phyloP scores from a whole-genome alignment of 1,140 invertebrate species.

The Aphelenchoides fujianensis region DNA sequence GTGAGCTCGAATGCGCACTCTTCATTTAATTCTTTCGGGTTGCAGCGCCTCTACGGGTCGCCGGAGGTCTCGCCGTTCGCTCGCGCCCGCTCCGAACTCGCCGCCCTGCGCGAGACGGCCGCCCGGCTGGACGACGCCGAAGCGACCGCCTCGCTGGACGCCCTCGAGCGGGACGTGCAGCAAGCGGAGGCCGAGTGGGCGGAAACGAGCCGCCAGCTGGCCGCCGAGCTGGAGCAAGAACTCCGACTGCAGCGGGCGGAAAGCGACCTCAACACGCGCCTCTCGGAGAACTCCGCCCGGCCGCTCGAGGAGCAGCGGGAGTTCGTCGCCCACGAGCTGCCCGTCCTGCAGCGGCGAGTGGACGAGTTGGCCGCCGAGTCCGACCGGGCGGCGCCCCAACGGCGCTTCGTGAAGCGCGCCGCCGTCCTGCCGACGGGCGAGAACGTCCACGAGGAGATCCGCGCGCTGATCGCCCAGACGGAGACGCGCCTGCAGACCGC shows the following conservation, averaged over 20 bases:
- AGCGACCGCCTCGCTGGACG: not conserved
- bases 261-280: not conserved
- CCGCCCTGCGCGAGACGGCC: not conserved
- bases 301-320: not conserved
- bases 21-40: too few relatives aligned
- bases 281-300: not conserved
- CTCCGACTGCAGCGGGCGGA: not conserved
- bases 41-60: not conserved
- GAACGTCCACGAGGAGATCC: not conserved
- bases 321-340: not conserved
- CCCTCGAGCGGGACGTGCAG: not conserved
- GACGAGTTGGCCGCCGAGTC: not conserved
- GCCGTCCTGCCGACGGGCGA: not conserved
- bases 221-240: not conserved
- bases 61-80: not conserved
- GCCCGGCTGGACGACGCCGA: not conserved
- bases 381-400: not conserved
- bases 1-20: too few relatives aligned
- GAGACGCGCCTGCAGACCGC: not conserved
- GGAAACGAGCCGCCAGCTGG: not conserved
- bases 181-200: not conserved
- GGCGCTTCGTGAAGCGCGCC: not conserved
- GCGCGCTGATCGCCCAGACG: not conserved
- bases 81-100: not conserved
- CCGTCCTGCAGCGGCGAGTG: not conserved